Conservation (phyloP, 1,140 invertebrate genomes). For the Mactra quadrangularis region DNA sequence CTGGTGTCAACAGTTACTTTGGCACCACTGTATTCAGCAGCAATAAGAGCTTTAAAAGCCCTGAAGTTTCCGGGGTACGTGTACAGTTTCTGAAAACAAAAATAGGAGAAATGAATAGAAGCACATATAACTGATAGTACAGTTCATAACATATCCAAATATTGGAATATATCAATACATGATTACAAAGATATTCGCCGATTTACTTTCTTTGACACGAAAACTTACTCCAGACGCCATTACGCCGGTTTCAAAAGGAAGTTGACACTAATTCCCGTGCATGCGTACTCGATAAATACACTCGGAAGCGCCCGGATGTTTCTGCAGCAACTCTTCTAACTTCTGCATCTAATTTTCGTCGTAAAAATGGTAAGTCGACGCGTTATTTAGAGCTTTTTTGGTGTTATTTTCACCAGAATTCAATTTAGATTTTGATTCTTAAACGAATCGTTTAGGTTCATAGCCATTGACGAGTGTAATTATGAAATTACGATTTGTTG, state of each 20-base stretch:
- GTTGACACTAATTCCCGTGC: slow-evolving; percentile 70
- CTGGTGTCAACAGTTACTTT: slow-evolving; percentile 91
- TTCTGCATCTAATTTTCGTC: slow-evolving; percentile 63
- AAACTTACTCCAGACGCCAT: slow-evolving; percentile 87
- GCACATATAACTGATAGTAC: background rate
- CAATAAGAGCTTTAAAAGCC: slow-evolving; percentile 94
- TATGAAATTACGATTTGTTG: background rate
- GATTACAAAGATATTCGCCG: background rate
- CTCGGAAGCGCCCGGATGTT: slow-evolving; percentile 68
- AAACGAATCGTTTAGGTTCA: no score
- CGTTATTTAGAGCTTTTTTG: background rate
- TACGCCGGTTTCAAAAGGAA: slow-evolving; percentile 75
- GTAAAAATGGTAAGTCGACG: slow-evolving; percentile 49
- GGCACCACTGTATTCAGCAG: slow-evolving; percentile 96
- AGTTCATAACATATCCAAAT: background rate
- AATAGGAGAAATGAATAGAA: background rate
- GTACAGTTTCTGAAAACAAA: slow-evolving; percentile 93
- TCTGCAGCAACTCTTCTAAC: slow-evolving; percentile 59
- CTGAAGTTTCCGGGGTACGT: slow-evolving; percentile 98
- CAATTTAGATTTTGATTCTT: no score
- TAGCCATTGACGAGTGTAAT: no score
- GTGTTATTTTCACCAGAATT: no score
- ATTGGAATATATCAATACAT: background rate
- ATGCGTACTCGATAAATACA: slow-evolving; percentile 56
- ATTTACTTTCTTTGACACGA: slow-evolving; percentile 27